Conservation (phyloP, 1,140 invertebrate species). For the Listronotus bonariensis region DNA sequence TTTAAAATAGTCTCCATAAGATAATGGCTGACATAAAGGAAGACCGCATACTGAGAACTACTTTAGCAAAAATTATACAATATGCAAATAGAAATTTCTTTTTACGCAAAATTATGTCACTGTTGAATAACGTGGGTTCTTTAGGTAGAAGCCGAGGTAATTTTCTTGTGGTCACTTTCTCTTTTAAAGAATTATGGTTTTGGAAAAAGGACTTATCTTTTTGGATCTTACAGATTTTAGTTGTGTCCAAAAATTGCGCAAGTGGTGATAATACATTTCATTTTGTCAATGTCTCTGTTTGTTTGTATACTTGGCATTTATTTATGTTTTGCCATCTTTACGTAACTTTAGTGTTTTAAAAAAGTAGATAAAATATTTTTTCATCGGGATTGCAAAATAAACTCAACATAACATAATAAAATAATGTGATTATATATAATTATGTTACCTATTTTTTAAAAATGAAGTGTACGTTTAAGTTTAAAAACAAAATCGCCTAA, state of each 20-base stretch:
- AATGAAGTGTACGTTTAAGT: too few relatives aligned
- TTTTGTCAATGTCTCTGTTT: too few relatives aligned
- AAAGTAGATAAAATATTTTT: too few relatives aligned
- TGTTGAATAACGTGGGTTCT: not conserved
- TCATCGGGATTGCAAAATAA: too few relatives aligned
- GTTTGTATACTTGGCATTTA: too few relatives aligned
- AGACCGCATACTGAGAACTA: conserved; percentile 30
- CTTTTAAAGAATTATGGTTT: conserved; percentile 15
- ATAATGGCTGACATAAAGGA: conserved; percentile 24
- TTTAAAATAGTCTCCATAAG: not conserved
- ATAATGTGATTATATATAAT: too few relatives aligned
- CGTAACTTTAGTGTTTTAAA: too few relatives aligned
- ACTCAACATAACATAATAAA: too few relatives aligned
- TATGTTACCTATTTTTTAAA: too few relatives aligned
- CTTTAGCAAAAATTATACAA: conserved; percentile 33
- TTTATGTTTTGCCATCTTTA: too few relatives aligned
- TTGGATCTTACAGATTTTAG: not conserved
- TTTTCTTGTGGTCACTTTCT: conserved; percentile 29
- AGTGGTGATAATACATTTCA: too few relatives aligned
- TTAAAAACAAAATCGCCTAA: too few relatives aligned
- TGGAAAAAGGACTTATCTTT: not conserved
- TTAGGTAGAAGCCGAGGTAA: conserved; percentile 13
- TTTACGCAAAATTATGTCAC: conserved; percentile 35
- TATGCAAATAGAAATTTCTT: conserved; percentile 39
- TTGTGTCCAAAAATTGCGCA: not conserved